Evolutionary conservation across 2,888 invertebrate species (phyloP).

Genomic region (Nemoura dubitans): DNA sequence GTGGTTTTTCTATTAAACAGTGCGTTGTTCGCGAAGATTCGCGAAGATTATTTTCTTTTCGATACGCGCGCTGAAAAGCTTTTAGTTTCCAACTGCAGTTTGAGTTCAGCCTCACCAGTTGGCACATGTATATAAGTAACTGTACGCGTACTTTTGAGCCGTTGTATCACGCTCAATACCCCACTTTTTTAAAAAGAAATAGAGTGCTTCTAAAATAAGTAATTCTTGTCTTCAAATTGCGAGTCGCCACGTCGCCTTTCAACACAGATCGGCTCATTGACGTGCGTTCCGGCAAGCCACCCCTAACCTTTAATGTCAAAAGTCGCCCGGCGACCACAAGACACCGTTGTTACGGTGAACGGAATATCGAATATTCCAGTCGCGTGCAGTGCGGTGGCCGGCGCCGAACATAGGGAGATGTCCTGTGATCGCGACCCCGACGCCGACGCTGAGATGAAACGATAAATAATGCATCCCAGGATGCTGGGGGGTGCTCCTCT

Average conservation of each 20-base stretch:
- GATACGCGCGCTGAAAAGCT: neutral
- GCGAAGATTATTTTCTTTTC: neutral
- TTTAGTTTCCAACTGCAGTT: neutral
- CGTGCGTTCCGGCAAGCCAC: neutral
- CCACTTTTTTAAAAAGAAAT: neutral
- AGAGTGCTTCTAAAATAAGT: neutral
- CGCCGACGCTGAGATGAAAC: constrained; percentile 23
- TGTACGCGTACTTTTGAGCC: neutral
- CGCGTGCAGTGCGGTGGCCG: neutral
- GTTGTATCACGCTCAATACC: neutral
- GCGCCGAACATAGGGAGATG: constrained; percentile 17
- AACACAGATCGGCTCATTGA: neutral
- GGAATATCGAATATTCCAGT: constrained; percentile 28
- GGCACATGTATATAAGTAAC: neutral
- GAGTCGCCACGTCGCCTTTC: neutral
- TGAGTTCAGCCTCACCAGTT: neutral
- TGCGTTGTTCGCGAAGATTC: neutral
- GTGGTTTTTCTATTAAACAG: neutral
- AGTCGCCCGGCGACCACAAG: neutral
- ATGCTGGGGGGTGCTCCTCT: too few species aligned
- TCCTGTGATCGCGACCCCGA: constrained; percentile 18
- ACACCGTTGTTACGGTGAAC: neutral
- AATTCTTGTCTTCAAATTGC: neutral
- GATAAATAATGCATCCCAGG: constrained; percentile 32
- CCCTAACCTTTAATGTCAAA: neutral